Evolutionary conservation across 2,888 invertebrate genomes (phyloP).

Genomic region (Drosophila robusta): DNA sequence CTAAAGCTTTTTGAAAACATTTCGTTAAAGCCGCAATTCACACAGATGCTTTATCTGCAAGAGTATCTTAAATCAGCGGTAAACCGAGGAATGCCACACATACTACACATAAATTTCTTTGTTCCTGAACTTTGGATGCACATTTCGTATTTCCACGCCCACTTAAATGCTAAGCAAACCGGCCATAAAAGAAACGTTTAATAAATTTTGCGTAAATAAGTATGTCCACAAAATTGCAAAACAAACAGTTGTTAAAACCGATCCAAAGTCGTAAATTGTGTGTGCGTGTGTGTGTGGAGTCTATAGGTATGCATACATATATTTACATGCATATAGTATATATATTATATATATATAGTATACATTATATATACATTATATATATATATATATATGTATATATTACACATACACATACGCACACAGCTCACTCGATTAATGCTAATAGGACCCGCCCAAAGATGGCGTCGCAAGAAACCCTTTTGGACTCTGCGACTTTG

Average conservation of each 20-base stretch:
- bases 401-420: constrained; percentile 3
- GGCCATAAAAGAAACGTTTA: constrained; percentile 60
- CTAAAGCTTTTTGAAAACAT: no score
- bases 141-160: constrained; percentile 33
- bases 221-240: constrained; percentile 67
- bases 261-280: constrained; percentile 64
- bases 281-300: constrained; percentile 8
- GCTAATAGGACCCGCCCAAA: constrained; percentile 69
- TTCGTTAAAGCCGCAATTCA: no score
- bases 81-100: not conserved
- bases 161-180: constrained; percentile 54
- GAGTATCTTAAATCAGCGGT: no score
- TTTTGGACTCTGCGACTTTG: constrained; percentile 58
- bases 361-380: no score
- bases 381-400: no score
- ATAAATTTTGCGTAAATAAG: constrained; percentile 59
- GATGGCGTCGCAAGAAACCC: constrained; percentile 45
- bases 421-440: constrained; percentile 58
- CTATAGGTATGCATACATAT: constrained; percentile 26
- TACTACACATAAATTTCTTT: constrained; percentile 1
- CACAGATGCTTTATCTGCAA: no score
- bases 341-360: no score
- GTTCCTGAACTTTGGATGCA: not conserved
- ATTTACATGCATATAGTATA: no score
- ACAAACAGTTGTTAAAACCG: constrained; percentile 73